These are phyloP conservation scores for Melanerpes formicivorus DNA, from an alignment of 2,113 vertebrate species.

Conservation along the genomic window DNA sequence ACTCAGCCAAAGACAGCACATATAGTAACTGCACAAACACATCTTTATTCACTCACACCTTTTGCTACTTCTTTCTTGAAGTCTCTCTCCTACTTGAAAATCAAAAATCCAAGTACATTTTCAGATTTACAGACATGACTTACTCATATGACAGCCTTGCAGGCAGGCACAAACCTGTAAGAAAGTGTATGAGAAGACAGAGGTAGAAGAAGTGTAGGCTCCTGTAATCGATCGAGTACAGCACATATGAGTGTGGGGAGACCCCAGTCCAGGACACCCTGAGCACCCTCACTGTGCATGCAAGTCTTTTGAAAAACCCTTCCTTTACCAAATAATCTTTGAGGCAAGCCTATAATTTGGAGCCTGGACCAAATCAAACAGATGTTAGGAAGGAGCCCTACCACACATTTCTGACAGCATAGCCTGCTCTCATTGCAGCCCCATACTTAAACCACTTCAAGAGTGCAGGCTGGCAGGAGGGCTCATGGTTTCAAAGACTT, in stretches of 20 bases:
- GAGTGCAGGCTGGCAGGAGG: accelerated
- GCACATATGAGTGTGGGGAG: neutral
- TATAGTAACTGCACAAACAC: neutral
- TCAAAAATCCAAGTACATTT: neutral
- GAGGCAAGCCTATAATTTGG: neutral
- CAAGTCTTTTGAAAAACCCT: neutral
- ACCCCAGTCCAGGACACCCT: neutral
- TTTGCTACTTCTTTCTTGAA: neutral
- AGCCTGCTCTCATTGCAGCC: neutral
- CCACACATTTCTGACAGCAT: neutral
- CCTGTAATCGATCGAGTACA: neutral
- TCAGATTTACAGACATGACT: neutral
- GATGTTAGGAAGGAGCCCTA: neutral
- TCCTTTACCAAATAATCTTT: neutral
- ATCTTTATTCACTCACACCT: neutral
- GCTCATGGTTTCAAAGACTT: neutral
- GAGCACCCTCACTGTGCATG: neutral
- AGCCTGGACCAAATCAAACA: neutral
- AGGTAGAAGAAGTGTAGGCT: neutral
- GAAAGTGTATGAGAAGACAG: neutral
- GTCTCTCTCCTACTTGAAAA: neutral
- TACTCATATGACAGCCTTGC: neutral
- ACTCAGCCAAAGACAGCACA: neutral
- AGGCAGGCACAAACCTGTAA: neutral
- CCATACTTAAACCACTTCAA: neutral